Percentiles rank a stretch among this genome's conserved stretches.
Conservation (phyloP, 2,888 invertebrate genomes). For the Spilarctia lutea region DNA sequence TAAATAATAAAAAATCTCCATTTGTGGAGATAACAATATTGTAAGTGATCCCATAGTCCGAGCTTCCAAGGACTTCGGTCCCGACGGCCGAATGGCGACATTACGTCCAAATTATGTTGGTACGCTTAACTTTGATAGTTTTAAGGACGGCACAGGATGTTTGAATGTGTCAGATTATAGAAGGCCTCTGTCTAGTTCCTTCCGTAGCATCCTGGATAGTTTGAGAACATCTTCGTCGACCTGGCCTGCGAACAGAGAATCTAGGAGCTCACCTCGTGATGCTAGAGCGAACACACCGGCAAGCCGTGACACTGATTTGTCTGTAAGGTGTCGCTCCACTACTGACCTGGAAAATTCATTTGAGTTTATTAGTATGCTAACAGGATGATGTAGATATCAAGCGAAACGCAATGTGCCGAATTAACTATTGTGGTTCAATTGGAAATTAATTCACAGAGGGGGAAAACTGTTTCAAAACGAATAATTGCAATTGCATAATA, state of each 20-base stretch:
- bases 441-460: neutral
- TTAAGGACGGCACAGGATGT: conserved; percentile 72
- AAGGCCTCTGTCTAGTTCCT: conserved; percentile 79
- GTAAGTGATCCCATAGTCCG: conserved; percentile 69
- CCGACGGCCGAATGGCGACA: conserved; percentile 30
- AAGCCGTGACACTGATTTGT: conserved; percentile 92
- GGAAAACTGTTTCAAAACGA: neutral
- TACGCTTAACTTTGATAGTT: conserved; percentile 62
- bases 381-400: neutral
- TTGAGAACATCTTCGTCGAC: conserved; percentile 79
- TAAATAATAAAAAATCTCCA: conserved; percentile 72
- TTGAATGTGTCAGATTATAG: conserved; percentile 67
- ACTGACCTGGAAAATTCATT: conserved; percentile 83
- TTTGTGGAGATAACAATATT: conserved; percentile 79
- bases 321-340: conserved; percentile 93
- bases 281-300: conserved; percentile 90
- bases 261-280: conserved; percentile 77
- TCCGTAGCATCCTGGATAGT: conserved; percentile 79
- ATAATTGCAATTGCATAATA: conserved; percentile 12
- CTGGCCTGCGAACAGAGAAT: conserved; percentile 78
- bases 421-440: neutral
- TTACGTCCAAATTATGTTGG: conserved; percentile 58
- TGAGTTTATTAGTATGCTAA: neutral
- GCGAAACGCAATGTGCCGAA: neutral
- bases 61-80: conserved; percentile 36